A percentile compares a stretch with the other conserved stretches of the same genome.
These are phyloP conservation scores for Laticauda colubrina DNA, from an alignment of 2,113 vertebrate species.

Conservation along the genomic window DNA sequence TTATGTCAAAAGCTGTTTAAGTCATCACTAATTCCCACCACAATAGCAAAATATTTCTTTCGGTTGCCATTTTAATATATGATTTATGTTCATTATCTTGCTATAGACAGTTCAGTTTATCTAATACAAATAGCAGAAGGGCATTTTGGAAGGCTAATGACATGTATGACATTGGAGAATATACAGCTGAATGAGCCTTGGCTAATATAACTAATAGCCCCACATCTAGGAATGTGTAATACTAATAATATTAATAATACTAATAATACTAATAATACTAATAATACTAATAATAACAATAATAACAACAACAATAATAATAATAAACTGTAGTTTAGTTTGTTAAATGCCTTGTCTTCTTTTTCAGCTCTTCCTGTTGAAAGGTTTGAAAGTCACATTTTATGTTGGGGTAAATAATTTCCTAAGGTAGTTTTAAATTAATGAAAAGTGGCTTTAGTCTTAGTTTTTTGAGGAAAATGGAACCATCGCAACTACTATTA, in stretches of 20 bases:
- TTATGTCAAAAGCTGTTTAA: not conserved
- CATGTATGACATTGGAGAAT: not conserved
- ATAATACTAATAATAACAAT: not conserved
- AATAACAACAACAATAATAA: not conserved
- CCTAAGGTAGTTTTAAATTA: not conserved
- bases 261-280: not conserved
- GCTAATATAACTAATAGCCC: no score
- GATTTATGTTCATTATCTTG: not conserved
- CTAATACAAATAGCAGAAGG: not conserved
- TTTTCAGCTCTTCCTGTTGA: not conserved
- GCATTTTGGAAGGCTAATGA: not conserved
- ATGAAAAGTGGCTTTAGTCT: not conserved
- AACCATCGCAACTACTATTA: not conserved
- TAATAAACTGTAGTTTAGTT: not conserved
- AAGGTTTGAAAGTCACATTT: not conserved
- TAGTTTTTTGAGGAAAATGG: not conserved
- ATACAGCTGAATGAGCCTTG: not conserved
- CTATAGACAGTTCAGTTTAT: not conserved
- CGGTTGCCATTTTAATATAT: not conserved
- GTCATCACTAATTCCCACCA: constrained; percentile 2
- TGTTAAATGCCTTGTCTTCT: not conserved
- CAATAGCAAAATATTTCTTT: not conserved
- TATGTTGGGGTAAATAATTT: not conserved
- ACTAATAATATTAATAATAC: not conserved
- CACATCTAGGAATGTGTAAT: no score